A percentile compares a stretch with the other conserved stretches of the same genome.
These are phyloP conservation scores for Triplophysa siluroides DNA, from an alignment of 2,113 vertebrate genomes.

Conservation along the genomic window DNA sequence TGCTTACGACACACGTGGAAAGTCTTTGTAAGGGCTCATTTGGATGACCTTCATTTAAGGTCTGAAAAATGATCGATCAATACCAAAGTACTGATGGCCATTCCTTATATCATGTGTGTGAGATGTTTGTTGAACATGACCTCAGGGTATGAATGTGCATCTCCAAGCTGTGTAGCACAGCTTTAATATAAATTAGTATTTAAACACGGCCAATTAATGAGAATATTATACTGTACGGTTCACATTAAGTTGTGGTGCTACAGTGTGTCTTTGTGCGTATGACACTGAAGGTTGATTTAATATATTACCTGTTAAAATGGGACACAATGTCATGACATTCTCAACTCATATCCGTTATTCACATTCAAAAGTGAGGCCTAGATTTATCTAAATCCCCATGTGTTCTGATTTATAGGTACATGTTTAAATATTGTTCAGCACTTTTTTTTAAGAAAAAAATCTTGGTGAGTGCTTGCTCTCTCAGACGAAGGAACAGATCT, in stretches of 20 bases:
- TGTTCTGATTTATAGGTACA: slow-evolving; percentile 86
- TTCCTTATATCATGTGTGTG: slow-evolving; percentile 2
- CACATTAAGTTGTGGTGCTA: neutral
- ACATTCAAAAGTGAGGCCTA: slow-evolving; percentile 80
- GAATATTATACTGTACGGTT: neutral
- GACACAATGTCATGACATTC: slow-evolving; percentile 12
- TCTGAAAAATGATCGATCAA: slow-evolving; percentile 19
- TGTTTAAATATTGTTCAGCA: slow-evolving; percentile 99
- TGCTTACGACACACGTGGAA: slow-evolving; percentile 14
- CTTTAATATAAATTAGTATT: slow-evolving; percentile 30
- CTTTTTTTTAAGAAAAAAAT: slow-evolving; percentile 84
- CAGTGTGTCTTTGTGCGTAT: slow-evolving; percentile 2
- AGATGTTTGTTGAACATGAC: slow-evolving; percentile 19
- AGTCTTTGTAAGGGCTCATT: slow-evolving; percentile 52
- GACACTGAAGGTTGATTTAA: neutral
- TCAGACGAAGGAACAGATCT: slow-evolving; percentile 71
- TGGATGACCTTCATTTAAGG: neutral
- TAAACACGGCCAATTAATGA: slow-evolving; percentile 8
- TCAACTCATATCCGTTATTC: slow-evolving; percentile 11
- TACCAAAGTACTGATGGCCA: slow-evolving; percentile 45
- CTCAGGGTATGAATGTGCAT: slow-evolving; percentile 43
- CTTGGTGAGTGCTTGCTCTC: slow-evolving; percentile 71
- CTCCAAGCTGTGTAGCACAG: slow-evolving; percentile 9
- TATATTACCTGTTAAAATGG: neutral
- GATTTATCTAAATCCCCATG: slow-evolving; percentile 78